Percentiles rank a stretch among this genome's conserved stretches.
Evolutionary conservation across 1,140 invertebrate species (phyloP).

Genomic region (Rhizoglyphus robini): DNA sequence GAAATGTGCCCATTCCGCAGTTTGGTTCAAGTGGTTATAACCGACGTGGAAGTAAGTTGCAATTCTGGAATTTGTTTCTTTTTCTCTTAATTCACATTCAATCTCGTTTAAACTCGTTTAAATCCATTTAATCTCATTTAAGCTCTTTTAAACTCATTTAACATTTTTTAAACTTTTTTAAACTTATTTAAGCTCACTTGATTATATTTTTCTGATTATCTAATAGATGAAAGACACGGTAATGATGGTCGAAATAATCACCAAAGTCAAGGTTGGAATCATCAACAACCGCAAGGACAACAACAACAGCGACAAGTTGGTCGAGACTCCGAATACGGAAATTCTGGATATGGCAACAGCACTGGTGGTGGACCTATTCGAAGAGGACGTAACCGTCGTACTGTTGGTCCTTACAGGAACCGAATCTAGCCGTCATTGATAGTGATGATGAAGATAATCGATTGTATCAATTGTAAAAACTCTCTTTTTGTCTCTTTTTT

Average conservation of each 20-base stretch:
- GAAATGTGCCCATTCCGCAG: conserved; percentile 5
- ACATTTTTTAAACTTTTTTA: no score
- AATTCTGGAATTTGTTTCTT: background rate
- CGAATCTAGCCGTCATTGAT: no score
- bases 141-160: no score
- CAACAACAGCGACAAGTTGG: conserved; percentile 2
- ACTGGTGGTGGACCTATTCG: conserved; percentile 25
- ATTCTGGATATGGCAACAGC: conserved; percentile 23
- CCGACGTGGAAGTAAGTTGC: conserved; percentile 17
- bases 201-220: background rate
- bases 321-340: conserved; percentile 1
- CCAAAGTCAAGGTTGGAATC: background rate
- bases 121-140: no score
- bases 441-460: no score
- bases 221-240: conserved; percentile 11
- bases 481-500: no score
- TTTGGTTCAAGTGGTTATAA: conserved; percentile 8
- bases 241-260: conserved; percentile 9
- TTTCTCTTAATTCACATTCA: no score
- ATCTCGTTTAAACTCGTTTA: no score
- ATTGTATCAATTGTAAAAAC: no score
- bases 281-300: no score
- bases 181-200: no score
- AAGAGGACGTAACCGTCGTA: conserved; percentile 17
- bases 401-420: conserved; percentile 25